Evolutionary conservation across 2,888 invertebrate genomes (phyloP).

Genomic region (Drosophila pseudotakahashii): DNA sequence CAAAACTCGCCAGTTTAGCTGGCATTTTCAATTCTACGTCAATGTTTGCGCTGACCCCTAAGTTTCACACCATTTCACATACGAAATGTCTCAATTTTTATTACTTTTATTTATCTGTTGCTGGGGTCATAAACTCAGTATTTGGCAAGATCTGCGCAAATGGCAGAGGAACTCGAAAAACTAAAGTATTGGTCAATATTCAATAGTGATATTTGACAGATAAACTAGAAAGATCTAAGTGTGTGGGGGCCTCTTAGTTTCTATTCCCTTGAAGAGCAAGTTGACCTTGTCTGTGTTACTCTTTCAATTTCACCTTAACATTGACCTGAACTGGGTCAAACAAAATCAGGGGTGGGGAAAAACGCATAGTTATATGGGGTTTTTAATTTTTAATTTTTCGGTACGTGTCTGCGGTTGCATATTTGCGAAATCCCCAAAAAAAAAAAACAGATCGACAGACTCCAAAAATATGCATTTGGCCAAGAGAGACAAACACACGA

Average conservation of each 20-base stretch:
- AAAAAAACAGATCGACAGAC: constrained; percentile 28
- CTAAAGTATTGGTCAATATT: constrained; percentile 1
- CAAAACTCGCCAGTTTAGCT: constrained; percentile 1
- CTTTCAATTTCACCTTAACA: constrained; percentile 63
- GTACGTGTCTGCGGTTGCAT: constrained; percentile 67
- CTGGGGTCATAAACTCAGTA: constrained; percentile 6
- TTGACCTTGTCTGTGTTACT: constrained; percentile 6
- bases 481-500: constrained; percentile 45
- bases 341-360: constrained; percentile 39
- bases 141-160: constrained; percentile 17
- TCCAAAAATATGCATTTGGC: constrained; percentile 44
- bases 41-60: constrained; percentile 11
- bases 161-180: constrained; percentile 4
- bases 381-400: constrained; percentile 3
- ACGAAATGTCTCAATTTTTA: constrained; percentile 29
- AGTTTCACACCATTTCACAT: constrained; percentile 62
- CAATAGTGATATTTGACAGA: constrained; percentile 23
- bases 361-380: constrained; percentile 23
- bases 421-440: constrained; percentile 49
- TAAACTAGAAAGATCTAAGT: constrained; percentile 24
- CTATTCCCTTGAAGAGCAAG: background rate
- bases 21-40: constrained; percentile 21
- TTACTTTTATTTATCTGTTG: background rate
- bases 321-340: constrained; percentile 67
- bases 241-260: background rate